These are phyloP conservation scores for Australoheros scitulus DNA, from an alignment of 2,113 vertebrate genomes.

Conservation along the genomic window DNA sequence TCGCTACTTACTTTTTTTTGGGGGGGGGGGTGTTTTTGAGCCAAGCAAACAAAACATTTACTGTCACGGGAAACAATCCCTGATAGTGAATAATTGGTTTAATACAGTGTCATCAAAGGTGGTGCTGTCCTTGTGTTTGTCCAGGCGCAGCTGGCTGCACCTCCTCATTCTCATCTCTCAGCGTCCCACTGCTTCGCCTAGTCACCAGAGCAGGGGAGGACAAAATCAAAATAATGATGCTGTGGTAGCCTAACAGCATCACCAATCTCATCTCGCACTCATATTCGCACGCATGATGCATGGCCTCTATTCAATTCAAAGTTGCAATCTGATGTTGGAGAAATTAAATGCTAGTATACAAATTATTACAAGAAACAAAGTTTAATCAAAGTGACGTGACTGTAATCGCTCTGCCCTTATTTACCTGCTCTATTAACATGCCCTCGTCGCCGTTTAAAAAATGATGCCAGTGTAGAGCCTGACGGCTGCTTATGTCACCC, in stretches of 20 bases:
- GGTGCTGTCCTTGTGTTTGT: constrained; percentile 59
- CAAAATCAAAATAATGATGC: constrained; percentile 67
- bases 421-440: constrained; percentile 58
- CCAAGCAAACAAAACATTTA: constrained; percentile 63
- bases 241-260: constrained; percentile 8
- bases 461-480: constrained; percentile 20
- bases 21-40: too few relatives aligned
- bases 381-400: constrained; percentile 42
- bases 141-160: constrained; percentile 37
- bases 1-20: neutral
- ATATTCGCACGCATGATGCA: neutral
- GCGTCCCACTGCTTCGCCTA: constrained; percentile 36
- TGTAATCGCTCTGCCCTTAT: constrained; percentile 41
- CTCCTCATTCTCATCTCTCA: constrained; percentile 42
- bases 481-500: constrained; percentile 42
- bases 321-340: constrained; percentile 45
- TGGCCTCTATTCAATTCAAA: constrained; percentile 7
- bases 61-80: constrained; percentile 51
- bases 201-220: constrained; percentile 45
- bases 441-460: constrained; percentile 41
- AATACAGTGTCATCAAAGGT: constrained; percentile 49
- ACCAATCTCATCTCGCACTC: constrained; percentile 22
- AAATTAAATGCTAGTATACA: neutral
- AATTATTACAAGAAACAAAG: constrained; percentile 11
- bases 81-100: constrained; percentile 66